Percentiles rank a stretch among this genome's conserved stretches.
These are phyloP conservation scores for Tricholaema leucomelas DNA, from an alignment of 2,113 vertebrate genomes.

Conservation along the genomic window DNA sequence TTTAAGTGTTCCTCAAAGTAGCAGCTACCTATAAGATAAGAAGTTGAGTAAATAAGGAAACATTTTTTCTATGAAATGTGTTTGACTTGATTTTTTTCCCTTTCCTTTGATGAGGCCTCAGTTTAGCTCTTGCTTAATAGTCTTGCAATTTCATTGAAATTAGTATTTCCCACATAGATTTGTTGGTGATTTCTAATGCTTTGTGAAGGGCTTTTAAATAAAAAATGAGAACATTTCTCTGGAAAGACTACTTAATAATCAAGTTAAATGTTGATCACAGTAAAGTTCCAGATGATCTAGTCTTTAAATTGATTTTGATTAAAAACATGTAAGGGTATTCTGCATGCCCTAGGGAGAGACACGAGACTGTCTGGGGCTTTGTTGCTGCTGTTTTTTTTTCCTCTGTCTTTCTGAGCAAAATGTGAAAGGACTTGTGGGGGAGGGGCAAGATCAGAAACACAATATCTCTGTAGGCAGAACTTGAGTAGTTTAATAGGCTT, in stretches of 20 bases:
- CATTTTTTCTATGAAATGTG: background rate
- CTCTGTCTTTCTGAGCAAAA: background rate
- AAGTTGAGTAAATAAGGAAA: background rate
- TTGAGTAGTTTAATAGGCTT: background rate
- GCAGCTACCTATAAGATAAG: background rate
- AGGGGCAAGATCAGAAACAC: background rate
- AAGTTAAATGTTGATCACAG: background rate
- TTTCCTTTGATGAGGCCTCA: background rate
- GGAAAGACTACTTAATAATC: background rate
- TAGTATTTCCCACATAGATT: background rate
- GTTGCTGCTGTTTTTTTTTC: background rate
- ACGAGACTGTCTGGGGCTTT: background rate
- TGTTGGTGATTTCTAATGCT: background rate
- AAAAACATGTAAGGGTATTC: background rate
- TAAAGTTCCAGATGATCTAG: background rate
- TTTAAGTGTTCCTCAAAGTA: background rate
- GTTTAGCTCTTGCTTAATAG: background rate
- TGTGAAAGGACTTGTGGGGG: background rate
- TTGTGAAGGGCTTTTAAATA: background rate
- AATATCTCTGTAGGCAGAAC: background rate
- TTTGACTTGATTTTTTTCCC: background rate
- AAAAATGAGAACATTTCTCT: background rate
- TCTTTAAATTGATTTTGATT: background rate
- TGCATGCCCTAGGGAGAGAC: background rate
- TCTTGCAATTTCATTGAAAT: background rate